Evolutionary conservation across 2,797 vertebrate genomes (phyloP).

Genomic region (Synanceia verrucosa): DNA sequence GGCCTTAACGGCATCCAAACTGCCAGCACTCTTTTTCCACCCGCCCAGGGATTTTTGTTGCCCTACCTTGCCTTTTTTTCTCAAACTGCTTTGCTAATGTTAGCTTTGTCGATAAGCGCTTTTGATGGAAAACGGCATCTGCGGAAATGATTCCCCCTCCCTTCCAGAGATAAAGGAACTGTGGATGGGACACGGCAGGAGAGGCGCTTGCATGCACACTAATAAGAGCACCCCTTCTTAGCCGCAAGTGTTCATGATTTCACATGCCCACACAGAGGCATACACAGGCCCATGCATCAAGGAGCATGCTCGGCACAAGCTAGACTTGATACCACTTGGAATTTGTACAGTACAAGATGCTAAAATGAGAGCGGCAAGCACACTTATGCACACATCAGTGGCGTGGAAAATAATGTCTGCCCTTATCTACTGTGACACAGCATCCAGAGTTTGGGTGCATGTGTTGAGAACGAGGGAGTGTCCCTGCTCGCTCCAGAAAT

Average conservation of each 20-base stretch:
- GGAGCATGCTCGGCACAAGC: constrained; percentile 30
- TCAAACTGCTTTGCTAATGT: constrained; percentile 73
- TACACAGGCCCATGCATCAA: constrained; percentile 10
- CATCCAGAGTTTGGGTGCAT: constrained; percentile 46
- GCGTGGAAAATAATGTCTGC: constrained; percentile 55
- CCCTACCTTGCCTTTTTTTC: constrained; percentile 50
- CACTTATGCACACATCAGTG: constrained; percentile 44
- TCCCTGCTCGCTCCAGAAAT: constrained; percentile 43
- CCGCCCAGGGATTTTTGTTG: constrained; percentile 49
- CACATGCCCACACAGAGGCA: constrained; percentile 29
- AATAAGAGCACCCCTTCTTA: constrained; percentile 51
- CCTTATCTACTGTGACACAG: constrained; percentile 65
- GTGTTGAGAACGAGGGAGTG: constrained; percentile 33
- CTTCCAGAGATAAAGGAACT: constrained; percentile 61
- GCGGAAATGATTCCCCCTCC: constrained; percentile 59
- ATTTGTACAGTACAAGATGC: constrained; percentile 30
- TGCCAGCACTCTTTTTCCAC: constrained; percentile 45
- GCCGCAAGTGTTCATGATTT: constrained; percentile 31
- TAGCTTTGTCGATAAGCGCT: constrained; percentile 76
- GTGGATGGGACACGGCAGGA: constrained; percentile 67
- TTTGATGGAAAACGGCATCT: constrained; percentile 70
- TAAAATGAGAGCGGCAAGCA: constrained; percentile 49
- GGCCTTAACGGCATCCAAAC: constrained; percentile 44
- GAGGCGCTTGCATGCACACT: constrained; percentile 59
- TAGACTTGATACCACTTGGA: constrained; percentile 7